These are phyloP conservation scores for Eristalinus sepulchralis DNA, from an alignment of 2,888 invertebrate species.

Conservation along the genomic window DNA sequence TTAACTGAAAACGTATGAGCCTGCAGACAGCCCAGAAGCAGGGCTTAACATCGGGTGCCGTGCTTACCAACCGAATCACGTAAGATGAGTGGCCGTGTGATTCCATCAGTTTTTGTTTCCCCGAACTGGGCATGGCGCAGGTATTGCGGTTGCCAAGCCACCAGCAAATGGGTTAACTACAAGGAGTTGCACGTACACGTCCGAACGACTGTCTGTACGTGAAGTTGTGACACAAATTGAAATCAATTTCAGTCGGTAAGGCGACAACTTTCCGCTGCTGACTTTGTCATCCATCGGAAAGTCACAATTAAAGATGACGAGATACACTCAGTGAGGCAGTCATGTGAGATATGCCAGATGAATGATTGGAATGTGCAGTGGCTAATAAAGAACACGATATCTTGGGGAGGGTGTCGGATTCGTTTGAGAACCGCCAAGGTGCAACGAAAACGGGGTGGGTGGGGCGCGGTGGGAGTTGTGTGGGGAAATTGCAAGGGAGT, in stretches of 20 bases:
- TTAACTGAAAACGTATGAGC: slow-evolving; percentile 36
- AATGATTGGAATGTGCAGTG: slow-evolving; percentile 28
- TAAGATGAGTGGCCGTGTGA: slow-evolving; percentile 68
- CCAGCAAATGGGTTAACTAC: neutral
- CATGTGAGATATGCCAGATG: slow-evolving; percentile 32
- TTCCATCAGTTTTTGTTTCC: slow-evolving; percentile 60
- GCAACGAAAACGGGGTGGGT: neutral
- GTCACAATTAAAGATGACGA: slow-evolving; percentile 49
- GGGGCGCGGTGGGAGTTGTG: neutral
- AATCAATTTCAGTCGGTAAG: slow-evolving; percentile 43
- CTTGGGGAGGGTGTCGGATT: neutral
- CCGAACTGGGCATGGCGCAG: slow-evolving; percentile 54
- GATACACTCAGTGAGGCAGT: slow-evolving; percentile 1
- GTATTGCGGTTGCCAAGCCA: slow-evolving; percentile 50
- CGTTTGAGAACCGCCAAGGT: neutral
- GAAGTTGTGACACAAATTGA: slow-evolving; percentile 4
- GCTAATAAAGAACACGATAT: neutral
- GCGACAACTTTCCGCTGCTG: slow-evolving; percentile 57
- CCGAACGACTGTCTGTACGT: slow-evolving; percentile 30
- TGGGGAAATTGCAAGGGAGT: no score
- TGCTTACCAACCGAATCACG: slow-evolving; percentile 67
- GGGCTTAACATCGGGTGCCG: slow-evolving; percentile 21
- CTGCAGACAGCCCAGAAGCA: neutral
- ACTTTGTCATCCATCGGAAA: slow-evolving; percentile 65
- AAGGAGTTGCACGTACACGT: neutral